phyloP scores from a whole-genome alignment of 2,888 invertebrate species.

The Pyrocoelia pectoralis region DNA sequence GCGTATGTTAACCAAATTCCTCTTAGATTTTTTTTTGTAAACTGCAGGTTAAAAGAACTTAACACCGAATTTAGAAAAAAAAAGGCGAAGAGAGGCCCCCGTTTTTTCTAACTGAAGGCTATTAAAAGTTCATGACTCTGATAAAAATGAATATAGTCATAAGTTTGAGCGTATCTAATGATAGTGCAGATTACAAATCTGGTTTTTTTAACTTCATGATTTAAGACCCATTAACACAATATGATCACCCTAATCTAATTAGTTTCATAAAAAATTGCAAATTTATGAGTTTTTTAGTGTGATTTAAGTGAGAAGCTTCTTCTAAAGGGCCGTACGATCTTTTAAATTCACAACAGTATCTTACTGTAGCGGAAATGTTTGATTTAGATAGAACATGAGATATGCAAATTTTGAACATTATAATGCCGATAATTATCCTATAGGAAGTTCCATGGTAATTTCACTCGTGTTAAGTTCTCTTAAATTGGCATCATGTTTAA shows the following conservation, averaged over 20 bases:
- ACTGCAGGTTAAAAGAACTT: too few relatives aligned
- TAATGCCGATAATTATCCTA: background rate
- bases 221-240: background rate
- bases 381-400: background rate
- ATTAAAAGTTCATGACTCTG: background rate
- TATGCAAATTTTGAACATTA: slow-evolving; percentile 3
- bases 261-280: background rate
- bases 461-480: background rate
- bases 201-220: background rate
- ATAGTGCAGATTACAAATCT: background rate
- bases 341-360: too few relatives aligned
- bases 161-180: slow-evolving; percentile 1
- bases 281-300: background rate
- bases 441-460: background rate
- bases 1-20: too few relatives aligned
- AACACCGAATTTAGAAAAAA: too few relatives aligned
- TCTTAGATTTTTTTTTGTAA: too few relatives aligned
- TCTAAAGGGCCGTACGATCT: too few relatives aligned
- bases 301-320: too few relatives aligned
- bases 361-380: slow-evolving; percentile 6
- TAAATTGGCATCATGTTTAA: background rate
- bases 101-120: background rate
- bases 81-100: too few relatives aligned
- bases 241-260: background rate
- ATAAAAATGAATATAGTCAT: slow-evolving; percentile 1